Evolutionary conservation across 2,113 vertebrate species (phyloP).

Genomic region (Pao palembangensis): DNA sequence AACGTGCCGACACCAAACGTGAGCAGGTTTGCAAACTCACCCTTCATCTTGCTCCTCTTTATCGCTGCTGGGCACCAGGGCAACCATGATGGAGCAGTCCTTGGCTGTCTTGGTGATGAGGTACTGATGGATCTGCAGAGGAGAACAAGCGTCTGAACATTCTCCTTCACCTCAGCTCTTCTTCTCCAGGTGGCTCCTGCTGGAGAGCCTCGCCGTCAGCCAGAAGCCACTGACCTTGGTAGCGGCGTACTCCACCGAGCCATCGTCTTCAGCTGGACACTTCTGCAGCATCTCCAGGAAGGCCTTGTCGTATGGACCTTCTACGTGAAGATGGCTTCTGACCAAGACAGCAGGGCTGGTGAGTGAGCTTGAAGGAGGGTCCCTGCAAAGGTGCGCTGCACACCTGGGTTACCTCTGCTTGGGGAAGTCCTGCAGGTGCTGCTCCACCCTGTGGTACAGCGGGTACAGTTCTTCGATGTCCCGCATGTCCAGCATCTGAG

Average conservation of each 20-base stretch:
- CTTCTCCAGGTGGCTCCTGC: too few species aligned
- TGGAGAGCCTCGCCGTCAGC: too few species aligned
- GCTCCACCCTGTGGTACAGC: conserved; percentile 86
- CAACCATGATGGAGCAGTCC: conserved; percentile 95
- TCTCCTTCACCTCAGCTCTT: too few species aligned
- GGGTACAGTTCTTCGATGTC: conserved; percentile 95
- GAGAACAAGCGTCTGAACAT: too few species aligned
- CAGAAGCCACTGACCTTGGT: conserved; percentile 79
- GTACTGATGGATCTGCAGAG: conserved; percentile 89
- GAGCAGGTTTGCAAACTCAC: conserved; percentile 60
- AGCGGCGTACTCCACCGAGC: conserved; percentile 84
- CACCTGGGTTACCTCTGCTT: conserved; percentile 83
- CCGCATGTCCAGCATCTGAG: conserved; percentile 93
- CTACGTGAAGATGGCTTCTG: conserved; percentile 85
- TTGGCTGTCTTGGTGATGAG: conserved; percentile 95
- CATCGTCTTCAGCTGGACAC: conserved; percentile 84
- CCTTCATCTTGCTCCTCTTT: conserved; percentile 83
- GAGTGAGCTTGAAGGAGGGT: not conserved
- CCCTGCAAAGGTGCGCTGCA: not conserved
- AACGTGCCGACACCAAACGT: too few species aligned
- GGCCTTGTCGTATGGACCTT: conserved; percentile 87
- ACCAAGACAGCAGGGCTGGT: conserved; percentile 1
- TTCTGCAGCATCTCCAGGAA: conserved; percentile 91
- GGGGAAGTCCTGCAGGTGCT: conserved; percentile 88
- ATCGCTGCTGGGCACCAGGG: conserved; percentile 83